These are phyloP conservation scores for Pelodiscus sinensis DNA, from an alignment of 2,113 vertebrate genomes.

Conservation along the genomic window DNA sequence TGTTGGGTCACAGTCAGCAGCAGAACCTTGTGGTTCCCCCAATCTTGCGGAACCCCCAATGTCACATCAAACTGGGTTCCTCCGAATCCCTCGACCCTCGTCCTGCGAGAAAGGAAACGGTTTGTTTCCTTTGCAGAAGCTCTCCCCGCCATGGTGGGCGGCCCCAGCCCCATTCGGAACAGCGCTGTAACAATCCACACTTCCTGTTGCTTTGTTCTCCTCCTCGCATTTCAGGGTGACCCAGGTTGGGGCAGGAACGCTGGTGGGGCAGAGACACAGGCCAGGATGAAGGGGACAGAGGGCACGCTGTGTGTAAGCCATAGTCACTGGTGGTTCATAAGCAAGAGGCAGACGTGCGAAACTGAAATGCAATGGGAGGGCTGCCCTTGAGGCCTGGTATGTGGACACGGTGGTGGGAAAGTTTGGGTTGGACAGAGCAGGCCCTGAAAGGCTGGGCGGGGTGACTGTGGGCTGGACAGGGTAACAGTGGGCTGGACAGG, in stretches of 20 bases:
- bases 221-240: background rate
- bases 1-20: background rate
- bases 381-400: background rate
- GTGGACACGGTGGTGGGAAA: background rate
- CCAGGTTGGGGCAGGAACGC: background rate
- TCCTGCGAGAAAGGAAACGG: background rate
- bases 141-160: background rate
- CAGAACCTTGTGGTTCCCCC: no score
- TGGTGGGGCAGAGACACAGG: background rate
- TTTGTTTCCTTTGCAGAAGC: background rate
- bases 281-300: rapidly evolving
- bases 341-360: background rate
- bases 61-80: background rate
- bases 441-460: background rate
- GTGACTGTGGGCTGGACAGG: background rate
- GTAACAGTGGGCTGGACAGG: background rate
- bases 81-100: background rate
- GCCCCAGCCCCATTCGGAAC: background rate
- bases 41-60: rapidly evolving
- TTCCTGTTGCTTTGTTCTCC: background rate
- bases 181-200: background rate
- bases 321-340: background rate
- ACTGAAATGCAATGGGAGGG: background rate
- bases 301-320: background rate
- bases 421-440: background rate